These are phyloP conservation scores for Forbesichthys agassizii DNA, from an alignment of 2,113 vertebrate species.

Conservation along the genomic window DNA sequence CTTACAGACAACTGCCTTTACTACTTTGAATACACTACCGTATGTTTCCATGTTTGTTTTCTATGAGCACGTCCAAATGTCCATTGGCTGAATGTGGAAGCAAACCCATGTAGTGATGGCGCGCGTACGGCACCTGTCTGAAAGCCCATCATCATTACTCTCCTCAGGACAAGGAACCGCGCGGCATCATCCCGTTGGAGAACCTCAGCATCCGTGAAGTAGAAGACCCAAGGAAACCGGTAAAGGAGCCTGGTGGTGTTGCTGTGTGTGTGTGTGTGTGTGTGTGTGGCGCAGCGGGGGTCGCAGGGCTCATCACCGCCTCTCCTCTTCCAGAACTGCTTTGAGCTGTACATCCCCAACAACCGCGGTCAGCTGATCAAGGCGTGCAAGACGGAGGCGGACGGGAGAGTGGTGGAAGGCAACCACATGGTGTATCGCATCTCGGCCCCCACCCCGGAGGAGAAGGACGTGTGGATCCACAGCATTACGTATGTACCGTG, in stretches of 20 bases:
- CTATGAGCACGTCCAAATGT: neutral
- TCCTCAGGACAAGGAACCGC: constrained; percentile 77
- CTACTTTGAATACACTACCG: constrained; percentile 84
- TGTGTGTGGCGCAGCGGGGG: too few relatives aligned
- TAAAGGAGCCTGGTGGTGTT: constrained; percentile 26
- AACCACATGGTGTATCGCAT: constrained; percentile 95
- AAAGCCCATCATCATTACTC: constrained; percentile 13
- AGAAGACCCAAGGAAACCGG: constrained; percentile 84
- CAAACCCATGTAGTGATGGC: too few relatives aligned
- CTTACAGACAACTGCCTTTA: constrained; percentile 83
- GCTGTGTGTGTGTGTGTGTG: neutral
- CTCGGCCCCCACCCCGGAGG: constrained; percentile 90
- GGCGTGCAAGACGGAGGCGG: constrained; percentile 91
- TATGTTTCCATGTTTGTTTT: constrained; percentile 53
- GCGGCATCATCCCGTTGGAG: constrained; percentile 88
- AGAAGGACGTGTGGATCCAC: constrained; percentile 95
- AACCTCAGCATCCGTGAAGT: constrained; percentile 93
- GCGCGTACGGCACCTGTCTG: neutral
- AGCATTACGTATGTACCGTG: constrained; percentile 83
- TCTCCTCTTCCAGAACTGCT: constrained; percentile 82
- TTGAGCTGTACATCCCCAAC: constrained; percentile 92
- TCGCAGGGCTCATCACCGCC: too few relatives aligned
- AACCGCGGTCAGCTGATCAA: constrained; percentile 93
- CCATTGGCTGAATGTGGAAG: too few relatives aligned
- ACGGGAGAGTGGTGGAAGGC: constrained; percentile 90